Evolutionary conservation across 2,888 invertebrate species (phyloP).

Genomic region (Brachyptera risi): DNA sequence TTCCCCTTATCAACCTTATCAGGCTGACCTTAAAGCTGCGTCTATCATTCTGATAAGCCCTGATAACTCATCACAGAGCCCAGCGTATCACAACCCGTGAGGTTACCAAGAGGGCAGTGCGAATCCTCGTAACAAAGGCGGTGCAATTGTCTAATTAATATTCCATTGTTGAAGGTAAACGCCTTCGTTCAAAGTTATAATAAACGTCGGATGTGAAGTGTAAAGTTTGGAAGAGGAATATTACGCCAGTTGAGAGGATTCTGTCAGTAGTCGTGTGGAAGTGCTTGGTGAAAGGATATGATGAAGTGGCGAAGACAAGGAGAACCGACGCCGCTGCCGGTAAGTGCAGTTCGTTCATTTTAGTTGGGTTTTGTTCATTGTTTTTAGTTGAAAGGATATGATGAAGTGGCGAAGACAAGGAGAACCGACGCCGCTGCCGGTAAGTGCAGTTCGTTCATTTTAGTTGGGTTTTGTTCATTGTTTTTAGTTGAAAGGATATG

Average conservation of each 20-base stretch:
- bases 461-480: too few relatives aligned
- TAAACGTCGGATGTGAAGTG: conserved; percentile 2
- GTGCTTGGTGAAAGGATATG: background rate
- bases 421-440: background rate
- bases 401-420: background rate
- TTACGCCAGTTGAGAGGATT: background rate
- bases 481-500: background rate
- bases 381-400: background rate
- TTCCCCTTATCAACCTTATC: too few relatives aligned
- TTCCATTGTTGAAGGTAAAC: background rate
- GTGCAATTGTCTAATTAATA: too few relatives aligned
- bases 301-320: background rate
- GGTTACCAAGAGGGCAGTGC: too few relatives aligned
- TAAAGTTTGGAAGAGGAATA: background rate
- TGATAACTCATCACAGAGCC: too few relatives aligned
- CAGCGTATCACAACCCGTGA: too few relatives aligned
- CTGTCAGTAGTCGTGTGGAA: background rate
- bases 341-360: background rate
- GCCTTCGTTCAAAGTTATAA: background rate
- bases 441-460: background rate
- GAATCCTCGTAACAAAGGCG: too few relatives aligned
- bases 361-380: too few relatives aligned
- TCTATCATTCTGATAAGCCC: too few relatives aligned
- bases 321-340: background rate
- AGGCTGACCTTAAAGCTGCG: too few relatives aligned